Evolutionary conservation across 2,888 invertebrate genomes (phyloP), one percentile per base, ranked within the genome.

Genomic region (Heteropelma amictum): DNA sequence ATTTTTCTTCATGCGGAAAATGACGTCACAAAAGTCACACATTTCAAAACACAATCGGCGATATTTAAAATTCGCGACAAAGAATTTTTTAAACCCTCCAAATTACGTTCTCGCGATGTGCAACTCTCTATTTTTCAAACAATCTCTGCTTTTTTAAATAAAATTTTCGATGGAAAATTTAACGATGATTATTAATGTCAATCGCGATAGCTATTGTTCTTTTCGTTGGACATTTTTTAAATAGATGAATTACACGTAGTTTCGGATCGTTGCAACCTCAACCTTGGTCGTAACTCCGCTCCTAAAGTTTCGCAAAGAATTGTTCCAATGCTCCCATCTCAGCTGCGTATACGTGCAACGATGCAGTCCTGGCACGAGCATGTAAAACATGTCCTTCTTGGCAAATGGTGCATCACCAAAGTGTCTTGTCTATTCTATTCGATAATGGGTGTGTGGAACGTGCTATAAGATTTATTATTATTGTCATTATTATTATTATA

Each of bases 341-440:
- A 53, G 35, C n/a, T 47, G 21, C 45, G 23, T 7, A 12, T n/a
- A n/a, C n/a, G n/a, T n/a, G 58, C 23, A 49, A 61, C 33, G 10
- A 54, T 56, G 33, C 21, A 40, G n/a, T n/a, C 17, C 17, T 3
- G 35, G 33, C 63, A 68, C 61, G 63, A 47, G 35, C 42, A 60
- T 58, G 63, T 30, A 65, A 64, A 77, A 69, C 38, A 60, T 76
- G 83, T 79, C 79, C 84, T 73, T 79, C 76, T 82, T 84, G 76
- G 68, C 76, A 85, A 85, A 85, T 84, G 85, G 82, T 83, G 85
- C 85, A 82, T 83, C 79, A 79, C 83, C 75, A 54, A 79, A 80
- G 42, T 64, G 79, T 79, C 81, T 78, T 79, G 79, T 79, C 81
- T 78, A 82, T 83, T 80, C 79, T 79, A 72, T 79, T 79, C 70